Evolutionary conservation across 2,113 vertebrate genomes (phyloP).

Genomic region (Oncorhynchus tshawytscha): DNA sequence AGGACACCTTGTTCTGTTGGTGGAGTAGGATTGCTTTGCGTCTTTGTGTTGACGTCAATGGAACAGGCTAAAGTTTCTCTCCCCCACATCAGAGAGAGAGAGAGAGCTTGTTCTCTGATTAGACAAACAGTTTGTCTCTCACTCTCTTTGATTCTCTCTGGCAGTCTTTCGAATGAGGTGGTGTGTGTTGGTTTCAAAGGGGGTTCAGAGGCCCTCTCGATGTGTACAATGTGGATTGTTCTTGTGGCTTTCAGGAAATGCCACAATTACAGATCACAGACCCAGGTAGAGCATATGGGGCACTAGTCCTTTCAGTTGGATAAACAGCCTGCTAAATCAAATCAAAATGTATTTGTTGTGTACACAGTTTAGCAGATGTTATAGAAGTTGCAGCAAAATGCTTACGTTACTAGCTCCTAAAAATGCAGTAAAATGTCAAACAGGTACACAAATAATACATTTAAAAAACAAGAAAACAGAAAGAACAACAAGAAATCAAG

Average conservation of each 20-base stretch:
- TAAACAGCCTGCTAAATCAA: constrained; percentile 64
- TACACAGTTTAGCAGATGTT: too few species aligned
- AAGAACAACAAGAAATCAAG: too few species aligned
- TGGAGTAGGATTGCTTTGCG: constrained; percentile 63
- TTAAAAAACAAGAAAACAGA: too few species aligned
- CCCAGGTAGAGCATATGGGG: constrained; percentile 77
- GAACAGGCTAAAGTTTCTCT: constrained; percentile 74
- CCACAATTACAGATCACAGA: constrained; percentile 82
- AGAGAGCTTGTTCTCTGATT: neutral
- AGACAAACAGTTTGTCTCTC: constrained; percentile 21
- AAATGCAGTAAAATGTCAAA: too few species aligned
- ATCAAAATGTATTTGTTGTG: too few species aligned
- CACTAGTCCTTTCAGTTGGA: constrained; percentile 72
- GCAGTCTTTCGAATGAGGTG: constrained; percentile 38
- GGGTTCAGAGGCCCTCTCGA: constrained; percentile 46
- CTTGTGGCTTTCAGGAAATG: constrained; percentile 78
- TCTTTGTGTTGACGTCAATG: constrained; percentile 79
- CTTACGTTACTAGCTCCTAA: too few species aligned
- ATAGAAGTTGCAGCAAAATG: too few species aligned
- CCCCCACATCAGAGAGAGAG: constrained; percentile 53
- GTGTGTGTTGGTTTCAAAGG: constrained; percentile 26
- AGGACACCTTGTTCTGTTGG: constrained; percentile 75
- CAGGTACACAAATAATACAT: too few species aligned
- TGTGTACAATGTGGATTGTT: constrained; percentile 75
- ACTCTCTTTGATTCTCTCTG: constrained; percentile 47